Evolutionary conservation across 2,888 invertebrate genomes (phyloP), one percentile per base, ranked within the genome.

Genomic region (Pseudanteris insignis): DNA sequence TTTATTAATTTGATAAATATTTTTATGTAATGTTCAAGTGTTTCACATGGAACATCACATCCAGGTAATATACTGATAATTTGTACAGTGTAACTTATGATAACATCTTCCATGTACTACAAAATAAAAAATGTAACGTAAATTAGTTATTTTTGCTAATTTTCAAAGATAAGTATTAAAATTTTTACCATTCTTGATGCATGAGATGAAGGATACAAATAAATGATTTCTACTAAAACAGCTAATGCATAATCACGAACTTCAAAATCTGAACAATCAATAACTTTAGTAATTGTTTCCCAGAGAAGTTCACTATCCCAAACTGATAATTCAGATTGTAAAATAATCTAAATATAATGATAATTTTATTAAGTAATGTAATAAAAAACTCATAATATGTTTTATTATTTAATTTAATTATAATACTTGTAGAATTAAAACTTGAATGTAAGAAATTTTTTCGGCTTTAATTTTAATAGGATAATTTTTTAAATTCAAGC

Each of bases 201-300:
- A 65, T 63, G 21, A 67, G 59, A 15, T 57, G 48, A 8, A 69
- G 28, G n/a, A 64, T 51, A 40, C 32, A 62, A 29, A 54, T 72
- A 50, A 9, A 74, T 61, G 37, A 77, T 63, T 50, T 75, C 63
- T 14, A 64, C 47, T 7, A 69, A 65, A 7, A 76, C 44, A 55
- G 70, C 53, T 2, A 79, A 47, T n/a, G 72, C 71, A 18, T 64
- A 37, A 41, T 77, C 64, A 50, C 77, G 76, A 1, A 72, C 68
- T 36, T 66, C 64, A 8, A 74, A 72, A 18, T 67, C 54, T 9
- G 71, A 73, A 32, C 65, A 57, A 7, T 66, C 37, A 7, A 79
- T 46, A 25, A 72, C 67, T 50, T 64, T 64, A 11, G 72, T 47
- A 14, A 73, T 28, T 32, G 63, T 67, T 6, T 55, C 21, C 67